Percentiles rank a stretch among this genome's conserved stretches.
These are phyloP conservation scores for Aramus guarauna DNA, from an alignment of 2,113 vertebrate species.

Conservation along the genomic window DNA sequence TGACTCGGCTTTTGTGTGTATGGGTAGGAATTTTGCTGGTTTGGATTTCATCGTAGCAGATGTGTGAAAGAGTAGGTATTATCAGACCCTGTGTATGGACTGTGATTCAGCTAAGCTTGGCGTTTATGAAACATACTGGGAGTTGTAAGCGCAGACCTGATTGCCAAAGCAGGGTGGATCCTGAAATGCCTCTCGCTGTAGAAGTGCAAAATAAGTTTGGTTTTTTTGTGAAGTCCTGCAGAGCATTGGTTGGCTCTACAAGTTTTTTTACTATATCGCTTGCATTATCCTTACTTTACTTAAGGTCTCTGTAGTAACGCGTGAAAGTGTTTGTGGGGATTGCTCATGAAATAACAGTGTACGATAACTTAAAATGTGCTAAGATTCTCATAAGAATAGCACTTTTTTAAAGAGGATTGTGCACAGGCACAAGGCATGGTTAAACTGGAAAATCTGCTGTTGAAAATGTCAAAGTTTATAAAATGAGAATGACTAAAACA, in stretches of 20 bases:
- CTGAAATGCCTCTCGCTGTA: rapidly evolving
- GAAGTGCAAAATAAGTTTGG: not conserved
- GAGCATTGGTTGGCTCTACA: not conserved
- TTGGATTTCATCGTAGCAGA: not conserved
- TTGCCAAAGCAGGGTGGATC: not conserved
- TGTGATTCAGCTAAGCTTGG: not conserved
- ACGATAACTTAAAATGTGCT: not conserved
- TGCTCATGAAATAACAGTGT: not conserved
- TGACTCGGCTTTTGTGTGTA: not conserved
- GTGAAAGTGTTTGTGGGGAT: not conserved
- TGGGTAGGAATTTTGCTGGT: not conserved
- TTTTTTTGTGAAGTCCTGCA: too few relatives aligned
- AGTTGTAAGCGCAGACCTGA: not conserved
- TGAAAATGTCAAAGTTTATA: not conserved
- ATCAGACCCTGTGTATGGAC: not conserved
- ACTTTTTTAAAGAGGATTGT: not conserved
- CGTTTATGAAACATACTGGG: not conserved
- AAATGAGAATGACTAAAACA: not conserved
- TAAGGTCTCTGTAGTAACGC: not conserved
- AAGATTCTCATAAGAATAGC: not conserved
- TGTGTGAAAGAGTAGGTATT: not conserved
- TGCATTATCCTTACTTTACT: not conserved
- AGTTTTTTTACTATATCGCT: not conserved
- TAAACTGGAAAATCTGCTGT: not conserved
- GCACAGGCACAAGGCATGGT: not conserved